Base-by-base conservation (phyloP, 1,140 invertebrate species). In the Pseudomyrmex sp. region DNA sequence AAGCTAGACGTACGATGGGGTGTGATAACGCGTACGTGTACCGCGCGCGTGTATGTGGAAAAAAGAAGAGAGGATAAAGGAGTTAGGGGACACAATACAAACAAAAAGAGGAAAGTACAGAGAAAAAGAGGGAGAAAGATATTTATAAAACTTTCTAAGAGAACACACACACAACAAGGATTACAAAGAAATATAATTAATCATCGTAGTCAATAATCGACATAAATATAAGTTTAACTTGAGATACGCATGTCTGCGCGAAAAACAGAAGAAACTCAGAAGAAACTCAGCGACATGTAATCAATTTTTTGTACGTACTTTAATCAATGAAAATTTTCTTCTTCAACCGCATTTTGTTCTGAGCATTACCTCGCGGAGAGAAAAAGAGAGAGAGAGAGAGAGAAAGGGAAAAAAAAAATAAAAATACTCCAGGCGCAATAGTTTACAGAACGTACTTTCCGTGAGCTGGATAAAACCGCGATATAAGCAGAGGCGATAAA, bases 1-100 rank as follows among this genome's bases (percentile, higher is more conserved):
- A 58, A 83, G 73, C 59, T 50, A 56, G 59, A 82, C 58, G 59
- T 54, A 82, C 62, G 59, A 52, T 65, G 62, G 69, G 58, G 20
- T 56, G 50, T 18, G 12, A 75, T 74, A 82, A 44, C 26, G 26
- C 23, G 5, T 62, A 9, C 52, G 56, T 8, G 35, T 35, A 7
- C 35, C 56, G 12, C 26, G 7, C 20, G 20, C 48, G 68, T 59
- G 23, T 52, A 2, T 50, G 18, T 62, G 56, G 4, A 50, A 50
- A 66, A 66, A 76, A 65, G 35, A 82, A 54, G 58, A 59, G n/a
- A 48, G 1, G 1, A 20, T 44, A 13, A 9, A 76, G 2, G 63
- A 63, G 46, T 68, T 20, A 54, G 18, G 44, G 46, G 20, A 54
- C 35, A 7, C 50, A 18, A 52, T 44, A 35, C n/a, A 2, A 44